Base-by-base conservation (phyloP, 1,140 invertebrate species). In the Drosophila bocqueti region DNA sequence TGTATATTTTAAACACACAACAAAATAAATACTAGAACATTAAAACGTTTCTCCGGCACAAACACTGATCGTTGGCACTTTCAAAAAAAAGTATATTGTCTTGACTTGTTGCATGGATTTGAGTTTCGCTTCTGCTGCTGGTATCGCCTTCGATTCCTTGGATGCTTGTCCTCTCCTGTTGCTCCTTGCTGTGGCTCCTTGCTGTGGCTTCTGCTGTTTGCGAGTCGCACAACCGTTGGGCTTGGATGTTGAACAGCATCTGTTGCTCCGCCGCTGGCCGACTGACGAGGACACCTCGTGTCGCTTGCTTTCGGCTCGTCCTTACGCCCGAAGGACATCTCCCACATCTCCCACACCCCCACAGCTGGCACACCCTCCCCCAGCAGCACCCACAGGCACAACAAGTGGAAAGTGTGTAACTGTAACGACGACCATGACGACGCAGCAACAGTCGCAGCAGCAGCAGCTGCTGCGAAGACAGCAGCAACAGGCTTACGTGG, bases 191-290 rank as follows among this genome's bases (percentile, higher is more conserved):
- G 43, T 40, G 24, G 21, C 45, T 46, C 45, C 45, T 42, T 72
- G 15, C 11, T 38, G 58, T 21, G 59, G 54, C 47, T 50, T 52
- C 50, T 66, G 40, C 26, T 71, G 61, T 34, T 59, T 55, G 65
- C 71, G 76, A 62, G 75, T 64, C 83, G 69, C 78, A 90, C 85
- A 89, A 89, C 85, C 85, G 64, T 79, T 84, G 54, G 72, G 85
- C 79, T 90, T 85, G 69, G 61, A 81, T 90, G 85, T 90, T 90
- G 81, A 80, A 85, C 85, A 89, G 85, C 85, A 89, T 89, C 85
- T 89, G 85, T 89, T 89, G 85, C 85, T 71, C 71, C 50, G 85
- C 78, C 47, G 65, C 58, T 72, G 72, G 50, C 80, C 76, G 66
- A 89, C 65, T 80, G 42, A 73, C 84, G 84, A 86, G 72, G 60